Percentiles rank a stretch among this genome's conserved stretches.
Evolutionary conservation across 35 echinoderm and acorn worm species (phyloP).

Genomic region (Antedon bifida): DNA sequence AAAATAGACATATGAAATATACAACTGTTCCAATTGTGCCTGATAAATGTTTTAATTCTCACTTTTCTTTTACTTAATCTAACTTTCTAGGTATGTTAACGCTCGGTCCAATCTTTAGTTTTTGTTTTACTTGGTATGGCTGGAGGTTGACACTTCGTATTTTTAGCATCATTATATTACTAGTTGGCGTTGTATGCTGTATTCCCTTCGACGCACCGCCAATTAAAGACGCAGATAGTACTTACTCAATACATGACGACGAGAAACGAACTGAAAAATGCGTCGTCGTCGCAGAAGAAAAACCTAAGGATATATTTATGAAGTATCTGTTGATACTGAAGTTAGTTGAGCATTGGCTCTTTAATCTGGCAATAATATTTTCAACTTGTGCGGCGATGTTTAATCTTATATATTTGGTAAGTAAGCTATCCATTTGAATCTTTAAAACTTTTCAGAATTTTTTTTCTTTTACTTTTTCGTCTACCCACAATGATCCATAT

Average conservation of each 20-base stretch:
- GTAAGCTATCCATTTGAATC: background rate
- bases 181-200: background rate
- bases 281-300: background rate
- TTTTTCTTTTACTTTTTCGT: too few species aligned
- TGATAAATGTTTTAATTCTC: too few species aligned
- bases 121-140: background rate
- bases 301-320: background rate
- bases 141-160: background rate
- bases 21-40: too few species aligned
- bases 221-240: background rate
- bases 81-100: background rate
- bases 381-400: background rate
- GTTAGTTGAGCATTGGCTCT: background rate
- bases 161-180: background rate
- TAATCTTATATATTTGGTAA: background rate
- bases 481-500: too few species aligned
- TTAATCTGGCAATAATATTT: background rate
- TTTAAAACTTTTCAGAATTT: too few species aligned
- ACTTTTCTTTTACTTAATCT: background rate
- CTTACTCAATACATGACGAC: background rate
- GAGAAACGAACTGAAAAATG: background rate
- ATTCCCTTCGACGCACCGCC: background rate
- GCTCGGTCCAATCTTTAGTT: background rate
- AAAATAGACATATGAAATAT: too few species aligned
- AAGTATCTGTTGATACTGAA: background rate